Percentiles rank a stretch among this genome's conserved stretches.
These are phyloP conservation scores for Polydrusus pterygomalis DNA, from an alignment of 2,888 invertebrate genomes.

Conservation along the genomic window DNA sequence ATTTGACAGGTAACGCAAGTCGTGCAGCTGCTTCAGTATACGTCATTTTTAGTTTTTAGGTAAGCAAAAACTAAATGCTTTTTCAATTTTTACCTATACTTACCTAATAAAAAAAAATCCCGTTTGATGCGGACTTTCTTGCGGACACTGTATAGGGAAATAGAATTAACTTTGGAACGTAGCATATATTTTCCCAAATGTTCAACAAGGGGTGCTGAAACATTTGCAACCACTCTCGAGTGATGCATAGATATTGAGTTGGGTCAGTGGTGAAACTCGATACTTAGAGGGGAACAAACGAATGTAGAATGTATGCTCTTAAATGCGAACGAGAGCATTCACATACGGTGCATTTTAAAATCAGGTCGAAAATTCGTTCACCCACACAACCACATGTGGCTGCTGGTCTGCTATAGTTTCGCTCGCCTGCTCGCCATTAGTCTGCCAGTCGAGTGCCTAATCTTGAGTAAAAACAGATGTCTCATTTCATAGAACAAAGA, in stretches of 20 bases:
- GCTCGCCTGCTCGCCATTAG: slow-evolving; percentile 62
- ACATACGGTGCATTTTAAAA: slow-evolving; percentile 44
- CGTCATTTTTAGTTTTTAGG: no score
- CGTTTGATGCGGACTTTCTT: no score
- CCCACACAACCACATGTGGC: slow-evolving; percentile 61
- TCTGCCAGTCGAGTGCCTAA: slow-evolving; percentile 63
- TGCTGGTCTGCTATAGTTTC: slow-evolving; percentile 54
- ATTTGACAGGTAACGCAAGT: no score
- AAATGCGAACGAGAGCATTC: slow-evolving; percentile 58
- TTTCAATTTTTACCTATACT: no score
- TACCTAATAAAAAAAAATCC: no score
- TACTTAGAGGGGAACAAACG: slow-evolving; percentile 62
- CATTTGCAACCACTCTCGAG: slow-evolving; percentile 60
- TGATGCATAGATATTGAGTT: slow-evolving; percentile 67
- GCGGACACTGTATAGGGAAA: no score
- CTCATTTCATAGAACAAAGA: slow-evolving; percentile 63
- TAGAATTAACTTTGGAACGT: slow-evolving; percentile 3
- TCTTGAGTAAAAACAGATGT: slow-evolving; percentile 65
- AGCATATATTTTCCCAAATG: not conserved
- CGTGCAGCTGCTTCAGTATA: no score
- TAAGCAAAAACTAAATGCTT: no score
- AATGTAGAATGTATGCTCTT: slow-evolving; percentile 34
- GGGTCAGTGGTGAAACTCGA: slow-evolving; percentile 69
- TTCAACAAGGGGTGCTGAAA: slow-evolving; percentile 35
- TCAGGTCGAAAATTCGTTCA: slow-evolving; percentile 53